phyloP scores from a whole-genome alignment of 2,113 vertebrate genomes.

The Microcebus griseorufus region DNA sequence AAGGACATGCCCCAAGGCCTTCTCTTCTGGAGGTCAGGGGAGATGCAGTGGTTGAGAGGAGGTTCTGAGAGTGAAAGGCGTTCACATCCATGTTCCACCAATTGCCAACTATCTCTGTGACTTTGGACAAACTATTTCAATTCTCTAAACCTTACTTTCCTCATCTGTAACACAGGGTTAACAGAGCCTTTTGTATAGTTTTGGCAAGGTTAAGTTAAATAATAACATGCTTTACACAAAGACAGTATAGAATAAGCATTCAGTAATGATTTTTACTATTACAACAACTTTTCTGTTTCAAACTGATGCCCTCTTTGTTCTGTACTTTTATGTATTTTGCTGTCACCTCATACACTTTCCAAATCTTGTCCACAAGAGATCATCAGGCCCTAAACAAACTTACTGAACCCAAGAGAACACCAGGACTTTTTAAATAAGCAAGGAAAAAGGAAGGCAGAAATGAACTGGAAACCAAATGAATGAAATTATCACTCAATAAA shows the following conservation, averaged over 20 bases:
- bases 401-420: background rate
- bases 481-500: background rate
- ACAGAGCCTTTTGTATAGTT: background rate
- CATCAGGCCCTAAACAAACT: background rate
- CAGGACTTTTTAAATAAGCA: background rate
- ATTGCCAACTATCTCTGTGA: background rate
- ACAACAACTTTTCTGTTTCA: background rate
- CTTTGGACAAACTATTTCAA: background rate
- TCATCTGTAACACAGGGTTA: background rate
- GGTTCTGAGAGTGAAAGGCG: background rate
- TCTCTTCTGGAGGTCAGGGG: background rate
- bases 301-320: background rate
- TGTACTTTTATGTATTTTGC: background rate
- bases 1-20: accelerated
- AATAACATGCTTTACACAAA: background rate
- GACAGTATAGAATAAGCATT: background rate
- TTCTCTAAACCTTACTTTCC: background rate
- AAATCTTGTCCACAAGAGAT: background rate
- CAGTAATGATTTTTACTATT: background rate
- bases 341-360: background rate
- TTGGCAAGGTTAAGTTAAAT: background rate
- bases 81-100: background rate
- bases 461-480: background rate
- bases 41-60: background rate
- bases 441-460: background rate